Evolutionary conservation across 2,113 vertebrate species (phyloP).

Genomic region (Ancistrus triradiatus): DNA sequence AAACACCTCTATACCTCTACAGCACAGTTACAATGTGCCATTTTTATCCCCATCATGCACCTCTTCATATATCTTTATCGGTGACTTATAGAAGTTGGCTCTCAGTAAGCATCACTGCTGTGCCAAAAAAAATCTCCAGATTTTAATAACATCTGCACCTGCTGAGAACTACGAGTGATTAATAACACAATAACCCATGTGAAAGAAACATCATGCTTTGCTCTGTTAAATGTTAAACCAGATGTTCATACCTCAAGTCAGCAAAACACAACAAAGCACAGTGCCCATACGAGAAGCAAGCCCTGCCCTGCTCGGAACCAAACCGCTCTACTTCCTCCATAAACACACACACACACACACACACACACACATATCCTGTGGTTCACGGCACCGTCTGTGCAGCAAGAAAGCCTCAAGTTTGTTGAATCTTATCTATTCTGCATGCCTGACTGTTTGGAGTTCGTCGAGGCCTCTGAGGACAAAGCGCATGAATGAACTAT

Average conservation of each 20-base stretch:
- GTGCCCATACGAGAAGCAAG: not conserved
- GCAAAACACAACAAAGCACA: conserved; percentile 10
- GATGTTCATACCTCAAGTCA: conserved; percentile 16
- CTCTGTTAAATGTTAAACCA: conserved; percentile 18
- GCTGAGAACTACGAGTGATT: too few relatives aligned
- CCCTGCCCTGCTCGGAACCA: conserved; percentile 5
- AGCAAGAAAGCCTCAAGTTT: not conserved
- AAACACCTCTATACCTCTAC: too few relatives aligned
- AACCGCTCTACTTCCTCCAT: conserved; percentile 10
- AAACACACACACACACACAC: conserved; percentile 2
- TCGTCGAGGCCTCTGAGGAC: conserved; percentile 1
- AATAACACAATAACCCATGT: too few relatives aligned
- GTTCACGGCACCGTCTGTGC: too few relatives aligned
- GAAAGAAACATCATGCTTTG: not conserved
- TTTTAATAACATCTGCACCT: too few relatives aligned
- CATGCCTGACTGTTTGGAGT: not conserved
- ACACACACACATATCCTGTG: conserved; percentile 6
- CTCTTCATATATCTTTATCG: too few relatives aligned
- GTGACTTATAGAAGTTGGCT: too few relatives aligned
- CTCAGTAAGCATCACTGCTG: too few relatives aligned
- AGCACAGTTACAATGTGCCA: too few relatives aligned
- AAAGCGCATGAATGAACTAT: conserved; percentile 19
- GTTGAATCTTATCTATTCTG: conserved; percentile 3
- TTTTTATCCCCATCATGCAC: too few relatives aligned
- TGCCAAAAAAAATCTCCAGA: too few relatives aligned